Conservation (phyloP, 23 tunicate species). For the Botrylloides violaceus region DNA sequence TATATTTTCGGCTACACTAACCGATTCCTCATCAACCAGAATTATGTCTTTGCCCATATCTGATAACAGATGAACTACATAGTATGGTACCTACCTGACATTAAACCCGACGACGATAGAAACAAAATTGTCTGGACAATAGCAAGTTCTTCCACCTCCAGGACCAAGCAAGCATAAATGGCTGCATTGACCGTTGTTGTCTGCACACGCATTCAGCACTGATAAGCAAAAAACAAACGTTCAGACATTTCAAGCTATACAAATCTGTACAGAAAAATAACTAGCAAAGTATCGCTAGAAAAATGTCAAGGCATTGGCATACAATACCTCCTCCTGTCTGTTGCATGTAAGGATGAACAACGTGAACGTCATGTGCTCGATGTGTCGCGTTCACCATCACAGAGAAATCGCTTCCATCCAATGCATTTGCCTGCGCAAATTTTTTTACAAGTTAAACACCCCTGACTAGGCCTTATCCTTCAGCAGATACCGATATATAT, state of each 20-base stretch:
- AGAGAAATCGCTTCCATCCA: constrained; percentile 46
- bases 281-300: background rate
- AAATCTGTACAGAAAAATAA: background rate
- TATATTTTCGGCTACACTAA: too few species aligned
- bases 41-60: too few species aligned
- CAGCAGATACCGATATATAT: too few species aligned
- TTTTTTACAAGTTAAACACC: too few species aligned
- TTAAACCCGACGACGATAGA: constrained; percentile 33
- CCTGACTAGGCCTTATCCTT: too few species aligned
- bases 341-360: constrained; percentile 84
- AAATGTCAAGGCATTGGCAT: too few species aligned
- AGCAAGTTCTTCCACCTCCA: constrained; percentile 56
- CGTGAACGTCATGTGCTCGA: constrained; percentile 52
- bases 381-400: constrained; percentile 73
- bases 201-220: constrained; percentile 64
- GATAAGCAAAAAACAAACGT: background rate
- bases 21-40: too few species aligned
- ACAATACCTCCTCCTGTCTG: too few species aligned
- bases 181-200: constrained; percentile 52
- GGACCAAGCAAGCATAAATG: constrained; percentile 63
- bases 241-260: background rate
- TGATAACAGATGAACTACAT: too few species aligned
- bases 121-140: constrained; percentile 61
- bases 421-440: constrained; percentile 60
- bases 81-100: constrained; percentile 19